phyloP scores from a whole-genome alignment of 30 jellyfish, hydroid and myxozoan species.

The Aurelia sp. region DNA sequence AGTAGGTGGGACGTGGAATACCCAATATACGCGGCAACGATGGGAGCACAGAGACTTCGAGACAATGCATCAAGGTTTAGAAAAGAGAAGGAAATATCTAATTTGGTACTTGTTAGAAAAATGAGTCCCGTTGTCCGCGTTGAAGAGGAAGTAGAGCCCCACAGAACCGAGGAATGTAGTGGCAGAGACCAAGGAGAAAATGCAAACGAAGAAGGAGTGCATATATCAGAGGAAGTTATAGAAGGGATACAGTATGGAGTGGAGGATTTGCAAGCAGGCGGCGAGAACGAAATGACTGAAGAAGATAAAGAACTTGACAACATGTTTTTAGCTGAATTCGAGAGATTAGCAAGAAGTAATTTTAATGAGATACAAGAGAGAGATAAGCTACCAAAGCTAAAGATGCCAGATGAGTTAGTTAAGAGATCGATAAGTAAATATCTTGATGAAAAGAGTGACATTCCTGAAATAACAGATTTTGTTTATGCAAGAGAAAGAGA shows the following conservation, averaged over 20 bases:
- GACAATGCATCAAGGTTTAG: constrained; percentile 14
- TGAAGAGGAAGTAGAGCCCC: neutral
- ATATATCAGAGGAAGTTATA: constrained; percentile 6
- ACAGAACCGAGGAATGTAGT: neutral
- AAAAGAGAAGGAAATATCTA: constrained; percentile 8
- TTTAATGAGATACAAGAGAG: constrained; percentile 10
- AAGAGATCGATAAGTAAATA: neutral
- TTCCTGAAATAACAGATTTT: constrained; percentile 8
- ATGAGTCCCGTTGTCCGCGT: neutral
- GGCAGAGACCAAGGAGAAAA: constrained; percentile 8
- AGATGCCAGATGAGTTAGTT: constrained; percentile 12
- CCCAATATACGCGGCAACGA: constrained; percentile 9
- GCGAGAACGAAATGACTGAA: constrained; percentile 10
- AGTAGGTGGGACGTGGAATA: constrained; percentile 9
- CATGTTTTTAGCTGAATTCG: constrained; percentile 10
- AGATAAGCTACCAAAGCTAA: constrained; percentile 15
- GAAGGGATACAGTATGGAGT: neutral
- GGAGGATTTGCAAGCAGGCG: neutral
- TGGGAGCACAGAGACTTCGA: constrained; percentile 15
- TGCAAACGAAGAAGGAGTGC: constrained; percentile 8
- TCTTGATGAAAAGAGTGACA: constrained; percentile 8
- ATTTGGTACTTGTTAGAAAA: constrained; percentile 4
- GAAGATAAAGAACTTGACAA: constrained; percentile 6
- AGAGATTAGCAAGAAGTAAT: constrained; percentile 7
- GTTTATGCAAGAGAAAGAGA: too few relatives aligned